Conservation (phyloP, 2,888 invertebrate species). For the Erebia epiphron region DNA sequence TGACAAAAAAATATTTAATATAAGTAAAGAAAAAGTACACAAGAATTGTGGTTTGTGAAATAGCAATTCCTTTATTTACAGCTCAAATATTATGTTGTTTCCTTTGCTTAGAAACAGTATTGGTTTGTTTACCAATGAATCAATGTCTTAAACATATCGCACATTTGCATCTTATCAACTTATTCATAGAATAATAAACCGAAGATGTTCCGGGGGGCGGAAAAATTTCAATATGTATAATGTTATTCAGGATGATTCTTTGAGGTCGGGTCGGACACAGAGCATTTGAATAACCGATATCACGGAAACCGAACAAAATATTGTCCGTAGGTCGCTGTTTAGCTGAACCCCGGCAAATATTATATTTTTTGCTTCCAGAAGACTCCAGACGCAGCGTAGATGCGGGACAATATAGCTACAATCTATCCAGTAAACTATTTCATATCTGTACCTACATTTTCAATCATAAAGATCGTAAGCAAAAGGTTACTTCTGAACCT, state of each 20-base stretch:
- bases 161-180: conserved; percentile 40
- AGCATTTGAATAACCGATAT: conserved; percentile 81
- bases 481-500: background rate
- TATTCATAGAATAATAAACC: conserved; percentile 75
- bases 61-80: background rate
- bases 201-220: conserved; percentile 64
- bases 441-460: background rate
- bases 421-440: conserved; percentile 12
- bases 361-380: conserved; percentile 61
- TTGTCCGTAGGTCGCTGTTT: conserved; percentile 76
- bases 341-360: conserved; percentile 58
- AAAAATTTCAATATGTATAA: conserved; percentile 81
- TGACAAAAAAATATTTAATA: too few relatives aligned
- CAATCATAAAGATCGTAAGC: background rate
- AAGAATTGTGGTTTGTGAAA: background rate
- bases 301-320: conserved; percentile 74
- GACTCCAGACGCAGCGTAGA: conserved; percentile 57
- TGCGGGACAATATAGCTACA: conserved; percentile 49
- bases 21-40: too few relatives aligned
- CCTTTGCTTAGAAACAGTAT: conserved; percentile 25
- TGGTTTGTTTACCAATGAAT: conserved; percentile 37
- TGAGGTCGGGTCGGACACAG: conserved; percentile 75
- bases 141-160: conserved; percentile 31
- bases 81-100: background rate
- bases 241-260: conserved; percentile 81